Evolutionary conservation across 2,888 invertebrate species (phyloP), one percentile per base, ranked within the genome.

Genomic region (Cepaea hortensis): DNA sequence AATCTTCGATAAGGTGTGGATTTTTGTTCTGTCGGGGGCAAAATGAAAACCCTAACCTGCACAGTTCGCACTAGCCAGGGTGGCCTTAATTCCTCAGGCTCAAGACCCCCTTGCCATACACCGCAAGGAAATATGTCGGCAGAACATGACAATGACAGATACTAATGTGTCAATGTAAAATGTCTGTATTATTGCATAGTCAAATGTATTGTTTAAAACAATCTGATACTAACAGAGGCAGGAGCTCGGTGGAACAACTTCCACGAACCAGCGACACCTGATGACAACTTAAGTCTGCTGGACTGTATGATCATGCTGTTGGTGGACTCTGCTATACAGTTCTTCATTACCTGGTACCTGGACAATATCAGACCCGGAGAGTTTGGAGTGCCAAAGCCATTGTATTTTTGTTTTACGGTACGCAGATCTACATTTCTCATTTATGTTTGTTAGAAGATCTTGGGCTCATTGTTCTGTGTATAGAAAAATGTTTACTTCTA

Each of bases 351-450:
- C 0, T 95, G 98, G 90, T 98, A 98, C 93, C 95, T 98, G 62
- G 98, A 98, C 94, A 97, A 97, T 90, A 96, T 98, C 20, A 95
- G 96, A 88, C 98, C 98, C 0, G 98, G 98, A 20, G 96, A 97
- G 35, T 97, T 96, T 93, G 98, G 98, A 3, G 96, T 98, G 0
- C 96, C 97, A 0, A 96, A 96, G 87, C 96, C 96, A 55, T 98
- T 97, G 96, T 96, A 98, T 93, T 98, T 97, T 93, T 96, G 96
- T 0, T 96, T 97, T 82, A 94, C 95, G 94, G 97, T 96, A 93
- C 92, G 91, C 85, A 81, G 7, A 7, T 23, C 68, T 4, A 23
- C 7, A 75, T n/a, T 75, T 75, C 9, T 72, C 9, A 18, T 23
- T 18, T 15, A 1, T 15, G 9, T 15, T 9, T 18, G 13, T 65